These are phyloP conservation scores for Poeciliopsis presidionis DNA, from an alignment of 2,797 vertebrate genomes.

Conservation along the genomic window DNA sequence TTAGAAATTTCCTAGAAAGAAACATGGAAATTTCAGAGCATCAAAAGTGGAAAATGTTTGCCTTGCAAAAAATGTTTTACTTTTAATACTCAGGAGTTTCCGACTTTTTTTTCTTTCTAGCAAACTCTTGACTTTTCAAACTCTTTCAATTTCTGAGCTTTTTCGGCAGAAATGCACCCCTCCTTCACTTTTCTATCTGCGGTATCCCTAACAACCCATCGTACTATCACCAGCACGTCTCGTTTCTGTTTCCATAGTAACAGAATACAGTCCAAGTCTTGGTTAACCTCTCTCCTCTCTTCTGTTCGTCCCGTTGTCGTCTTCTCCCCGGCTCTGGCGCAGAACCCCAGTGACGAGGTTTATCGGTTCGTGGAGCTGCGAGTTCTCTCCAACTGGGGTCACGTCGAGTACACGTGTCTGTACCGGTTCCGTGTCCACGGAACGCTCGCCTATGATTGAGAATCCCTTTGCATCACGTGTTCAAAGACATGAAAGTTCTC, in stretches of 20 bases:
- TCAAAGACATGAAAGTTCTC: background rate
- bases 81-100: too few relatives aligned
- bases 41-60: too few relatives aligned
- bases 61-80: too few relatives aligned
- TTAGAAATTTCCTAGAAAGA: too few relatives aligned
- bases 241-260: conserved; percentile 4
- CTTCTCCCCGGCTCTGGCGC: conserved; percentile 17
- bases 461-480: background rate
- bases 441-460: conserved; percentile 58
- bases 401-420: conserved; percentile 91
- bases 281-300: background rate
- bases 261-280: background rate
- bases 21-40: too few relatives aligned
- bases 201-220: too few relatives aligned
- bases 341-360: conserved; percentile 69
- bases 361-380: conserved; percentile 86
- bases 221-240: background rate
- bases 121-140: too few relatives aligned
- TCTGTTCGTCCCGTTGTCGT: conserved; percentile 12
- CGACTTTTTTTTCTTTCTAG: too few relatives aligned
- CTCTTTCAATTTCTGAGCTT: too few relatives aligned
- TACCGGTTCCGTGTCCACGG: conserved; percentile 94
- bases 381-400: conserved; percentile 92
- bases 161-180: too few relatives aligned
- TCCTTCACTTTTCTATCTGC: too few relatives aligned